Base-by-base conservation (phyloP, 2,888 invertebrate genomes). In the Phalera bucephala region DNA sequence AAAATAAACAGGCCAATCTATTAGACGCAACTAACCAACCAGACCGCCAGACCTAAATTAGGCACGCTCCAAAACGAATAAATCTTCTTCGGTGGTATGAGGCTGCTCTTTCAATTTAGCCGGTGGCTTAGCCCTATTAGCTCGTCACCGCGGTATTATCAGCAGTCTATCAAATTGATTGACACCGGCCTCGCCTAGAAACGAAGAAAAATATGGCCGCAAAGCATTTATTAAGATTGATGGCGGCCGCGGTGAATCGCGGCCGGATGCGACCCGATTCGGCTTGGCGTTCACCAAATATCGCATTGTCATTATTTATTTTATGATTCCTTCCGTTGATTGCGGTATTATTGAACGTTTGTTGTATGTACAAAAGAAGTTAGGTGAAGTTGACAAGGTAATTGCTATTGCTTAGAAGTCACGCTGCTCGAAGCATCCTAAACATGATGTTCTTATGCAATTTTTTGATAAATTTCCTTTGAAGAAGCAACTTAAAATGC, bases 221-320 rank as follows among this genome's bases (percentile, higher is more conserved):
- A 73, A 68, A 67, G 64, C 69, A 54, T 70, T 77, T 80, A 86
- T 86, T 78, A 80, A 82, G 87, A 86, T 86, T 85, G 85, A 87
- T 87, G 67, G 67, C 44, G 35, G 33, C 42, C 17, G 38, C 36
- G 52, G 46, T 48, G 56, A 49, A 41, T 45, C 48, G 55, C 52
- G 33, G 32, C 44, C 61, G 64, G 66, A 61, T 59, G 56, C 35
- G 62, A 42, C 62, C 61, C 52, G 46, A 55, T 47, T 54, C 51
- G 39, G 52, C 36, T 63, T 58, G 52, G 60, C 58, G 60, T 66
- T 62, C 50, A 48, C 50, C 64, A 61, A 69, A 67, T 65, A 71
- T 65, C 51, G 63, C 59, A 44, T 42, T 57, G 66, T 69, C 59
- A 59, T 50, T 52, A 50, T 55, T 55, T 52, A 45, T 48, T 48